Evolutionary conservation across 2,888 invertebrate genomes (phyloP).

Genomic region (Meandrusa payeni): DNA sequence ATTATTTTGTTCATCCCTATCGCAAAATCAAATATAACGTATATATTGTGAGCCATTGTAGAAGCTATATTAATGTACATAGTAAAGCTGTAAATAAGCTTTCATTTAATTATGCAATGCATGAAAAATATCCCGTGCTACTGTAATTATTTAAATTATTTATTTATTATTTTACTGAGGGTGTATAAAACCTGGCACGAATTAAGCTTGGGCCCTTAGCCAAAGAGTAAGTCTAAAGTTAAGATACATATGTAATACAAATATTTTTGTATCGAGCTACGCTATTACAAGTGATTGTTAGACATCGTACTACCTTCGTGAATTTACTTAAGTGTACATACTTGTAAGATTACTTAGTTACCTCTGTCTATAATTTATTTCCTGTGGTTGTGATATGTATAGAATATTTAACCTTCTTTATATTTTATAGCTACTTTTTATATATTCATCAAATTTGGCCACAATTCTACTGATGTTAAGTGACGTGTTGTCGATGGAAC

Average conservation of each 20-base stretch:
- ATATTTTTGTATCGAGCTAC: constrained; percentile 18
- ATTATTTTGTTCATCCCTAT: too few species aligned
- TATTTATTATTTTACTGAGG: too few species aligned
- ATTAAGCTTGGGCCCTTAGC: constrained; percentile 4
- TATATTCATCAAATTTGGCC: too few species aligned
- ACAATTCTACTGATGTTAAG: too few species aligned
- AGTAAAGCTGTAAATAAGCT: constrained; percentile 12
- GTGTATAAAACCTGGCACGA: too few species aligned
- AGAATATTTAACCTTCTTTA: neutral
- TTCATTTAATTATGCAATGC: neutral
- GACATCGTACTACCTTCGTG: constrained; percentile 2
- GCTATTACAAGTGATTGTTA: constrained; percentile 1
- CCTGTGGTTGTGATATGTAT: constrained; percentile 23
- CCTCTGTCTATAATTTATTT: constrained; percentile 6
- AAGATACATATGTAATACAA: neutral
- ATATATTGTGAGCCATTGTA: too few species aligned
- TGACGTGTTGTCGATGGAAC: too few species aligned
- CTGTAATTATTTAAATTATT: constrained; percentile 5
- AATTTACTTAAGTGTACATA: neutral
- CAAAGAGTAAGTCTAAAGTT: neutral
- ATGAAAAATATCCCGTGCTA: neutral
- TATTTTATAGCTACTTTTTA: too few species aligned
- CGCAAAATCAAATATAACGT: too few species aligned
- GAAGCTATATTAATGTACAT: too few species aligned
- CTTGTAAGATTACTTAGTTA: neutral